phyloP scores from a whole-genome alignment of 2,113 vertebrate genomes.

The Marcusenius ussheri region DNA sequence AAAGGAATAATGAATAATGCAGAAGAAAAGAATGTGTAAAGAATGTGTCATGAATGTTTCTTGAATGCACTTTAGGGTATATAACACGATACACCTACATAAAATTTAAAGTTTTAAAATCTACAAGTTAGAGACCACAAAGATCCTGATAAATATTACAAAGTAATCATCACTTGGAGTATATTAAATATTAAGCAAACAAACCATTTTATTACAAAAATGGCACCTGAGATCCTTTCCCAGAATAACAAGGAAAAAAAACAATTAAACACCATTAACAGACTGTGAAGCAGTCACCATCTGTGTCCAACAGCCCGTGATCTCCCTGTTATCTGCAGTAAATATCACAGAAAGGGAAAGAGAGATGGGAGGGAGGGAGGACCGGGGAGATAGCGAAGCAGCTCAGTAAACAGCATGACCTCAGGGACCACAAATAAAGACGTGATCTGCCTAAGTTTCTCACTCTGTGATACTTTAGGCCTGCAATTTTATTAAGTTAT shows the following conservation, averaged over 20 bases:
- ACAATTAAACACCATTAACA: conserved; percentile 20
- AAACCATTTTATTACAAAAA: background rate
- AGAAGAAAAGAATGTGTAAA: background rate
- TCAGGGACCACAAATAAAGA: background rate
- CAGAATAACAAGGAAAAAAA: conserved; percentile 12
- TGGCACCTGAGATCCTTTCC: background rate
- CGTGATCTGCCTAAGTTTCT: background rate
- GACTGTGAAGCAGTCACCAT: conserved; percentile 22
- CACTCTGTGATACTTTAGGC: background rate
- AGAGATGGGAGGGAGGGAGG: background rate
- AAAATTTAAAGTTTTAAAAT: background rate
- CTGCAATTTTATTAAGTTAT: background rate
- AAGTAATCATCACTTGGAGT: background rate
- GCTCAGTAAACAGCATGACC: background rate
- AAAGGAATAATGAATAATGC: background rate
- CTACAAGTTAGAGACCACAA: background rate
- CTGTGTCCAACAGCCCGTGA: conserved; percentile 21
- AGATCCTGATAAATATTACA: background rate
- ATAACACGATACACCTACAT: background rate
- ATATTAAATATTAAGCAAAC: background rate
- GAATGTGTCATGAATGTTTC: background rate
- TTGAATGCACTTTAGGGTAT: background rate
- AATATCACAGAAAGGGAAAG: conserved; percentile 8
- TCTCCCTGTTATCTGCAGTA: conserved; percentile 3
- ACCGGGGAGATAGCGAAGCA: background rate